A percentile compares a stretch with the other conserved stretches of the same genome.
phyloP scores from a whole-genome alignment of 2,888 invertebrate genomes.

The Pachycephus smyrnensis region DNA sequence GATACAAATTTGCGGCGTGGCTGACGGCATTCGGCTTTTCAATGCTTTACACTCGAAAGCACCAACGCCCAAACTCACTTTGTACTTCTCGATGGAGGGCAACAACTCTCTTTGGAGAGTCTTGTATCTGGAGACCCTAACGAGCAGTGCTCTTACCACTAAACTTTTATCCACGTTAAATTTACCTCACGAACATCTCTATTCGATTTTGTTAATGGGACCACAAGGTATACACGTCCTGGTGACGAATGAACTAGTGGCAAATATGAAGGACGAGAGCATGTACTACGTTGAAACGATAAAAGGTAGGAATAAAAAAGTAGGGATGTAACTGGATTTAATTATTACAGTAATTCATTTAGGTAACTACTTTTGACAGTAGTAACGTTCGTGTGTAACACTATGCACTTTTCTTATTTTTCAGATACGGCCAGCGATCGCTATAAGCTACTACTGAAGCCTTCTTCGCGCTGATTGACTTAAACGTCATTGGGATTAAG shows the following conservation, averaged over 20 bases:
- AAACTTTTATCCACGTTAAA: slow-evolving; percentile 61
- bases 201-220: slow-evolving; percentile 79
- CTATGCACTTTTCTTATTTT: slow-evolving; percentile 14
- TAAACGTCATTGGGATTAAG: neutral
- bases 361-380: neutral
- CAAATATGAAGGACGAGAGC: slow-evolving; percentile 84
- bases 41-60: slow-evolving; percentile 87
- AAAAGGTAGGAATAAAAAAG: slow-evolving; percentile 61
- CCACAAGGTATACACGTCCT: slow-evolving; percentile 87
- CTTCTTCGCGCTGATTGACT: slow-evolving; percentile 40
- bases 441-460: slow-evolving; percentile 59
- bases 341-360: neutral
- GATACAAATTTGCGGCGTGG: slow-evolving; percentile 93
- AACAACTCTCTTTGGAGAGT: slow-evolving; percentile 79
- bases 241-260: slow-evolving; percentile 87
- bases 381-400: neutral
- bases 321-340: neutral
- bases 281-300: slow-evolving; percentile 75
- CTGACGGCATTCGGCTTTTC: slow-evolving; percentile 93
- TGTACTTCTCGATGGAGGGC: slow-evolving; percentile 83
- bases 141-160: slow-evolving; percentile 55
- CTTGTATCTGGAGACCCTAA: slow-evolving; percentile 75
- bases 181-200: slow-evolving; percentile 51
- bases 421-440: slow-evolving; percentile 56
- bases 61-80: slow-evolving; percentile 81